Percentiles rank a stretch among this genome's conserved stretches.
Conservation (phyloP, 1,140 invertebrate species). For the Chionoecetes opilio region DNA sequence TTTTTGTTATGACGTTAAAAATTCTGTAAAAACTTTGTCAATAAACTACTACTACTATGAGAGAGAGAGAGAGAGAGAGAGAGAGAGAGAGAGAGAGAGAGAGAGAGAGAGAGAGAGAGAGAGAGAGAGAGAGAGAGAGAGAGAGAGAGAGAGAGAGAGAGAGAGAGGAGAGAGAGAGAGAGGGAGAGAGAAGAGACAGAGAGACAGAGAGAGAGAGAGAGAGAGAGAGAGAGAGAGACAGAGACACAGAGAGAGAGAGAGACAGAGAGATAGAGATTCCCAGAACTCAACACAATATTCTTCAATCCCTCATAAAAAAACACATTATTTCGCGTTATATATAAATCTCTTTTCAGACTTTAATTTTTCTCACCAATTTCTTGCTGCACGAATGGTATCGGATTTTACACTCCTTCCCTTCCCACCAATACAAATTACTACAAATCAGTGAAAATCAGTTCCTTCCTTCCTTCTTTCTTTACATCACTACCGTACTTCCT, state of each 20-base stretch:
- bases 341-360: too few species aligned
- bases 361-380: not conserved
- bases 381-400: not conserved
- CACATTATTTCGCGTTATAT: not conserved
- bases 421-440: not conserved
- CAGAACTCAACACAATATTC: not conserved
- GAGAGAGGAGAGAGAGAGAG: too few species aligned
- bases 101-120: too few species aligned
- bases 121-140: not conserved
- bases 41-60: too few species aligned
- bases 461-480: too few species aligned
- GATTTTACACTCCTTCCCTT: not conserved
- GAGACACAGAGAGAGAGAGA: not conserved
- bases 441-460: not conserved
- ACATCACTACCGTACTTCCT: too few species aligned
- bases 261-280: not conserved
- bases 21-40: too few species aligned
- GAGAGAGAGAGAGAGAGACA: not conserved
- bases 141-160: too few species aligned
- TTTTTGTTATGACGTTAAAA: too few species aligned
- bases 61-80: too few species aligned
- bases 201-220: not conserved
- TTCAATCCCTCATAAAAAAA: not conserved
- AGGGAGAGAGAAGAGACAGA: too few species aligned
- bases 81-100: too few species aligned